Conservation (phyloP, 2,113 vertebrate genomes). For the Nesogale talazaci region DNA sequence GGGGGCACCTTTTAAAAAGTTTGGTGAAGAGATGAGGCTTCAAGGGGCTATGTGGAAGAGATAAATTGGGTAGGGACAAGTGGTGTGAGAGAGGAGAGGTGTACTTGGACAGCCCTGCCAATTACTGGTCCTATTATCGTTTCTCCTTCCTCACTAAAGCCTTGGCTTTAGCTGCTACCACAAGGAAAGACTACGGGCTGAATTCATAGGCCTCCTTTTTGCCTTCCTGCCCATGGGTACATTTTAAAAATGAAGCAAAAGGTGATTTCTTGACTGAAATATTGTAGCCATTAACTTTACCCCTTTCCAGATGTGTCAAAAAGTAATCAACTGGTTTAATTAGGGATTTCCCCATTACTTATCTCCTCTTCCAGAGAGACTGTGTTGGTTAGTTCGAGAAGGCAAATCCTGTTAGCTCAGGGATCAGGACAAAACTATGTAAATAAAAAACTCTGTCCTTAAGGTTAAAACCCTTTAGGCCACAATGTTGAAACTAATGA, state of each 20-base stretch:
- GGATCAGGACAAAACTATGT: constrained; percentile 63
- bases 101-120: constrained; percentile 80
- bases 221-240: constrained; percentile 51
- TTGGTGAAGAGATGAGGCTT: constrained; percentile 77
- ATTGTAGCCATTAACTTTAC: constrained; percentile 53
- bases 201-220: constrained; percentile 62
- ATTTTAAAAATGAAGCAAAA: constrained; percentile 62
- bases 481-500: constrained; percentile 70
- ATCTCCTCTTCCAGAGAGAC: constrained; percentile 19
- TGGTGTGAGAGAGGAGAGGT: constrained; percentile 66
- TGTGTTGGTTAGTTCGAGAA: constrained; percentile 61
- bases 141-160: constrained; percentile 59
- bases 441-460: constrained; percentile 71
- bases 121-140: constrained; percentile 77
- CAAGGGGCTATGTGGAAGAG: constrained; percentile 73
- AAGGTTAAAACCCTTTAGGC: constrained; percentile 77
- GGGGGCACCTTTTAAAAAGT: constrained; percentile 83
- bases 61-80: constrained; percentile 81
- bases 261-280: constrained; percentile 45
- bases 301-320: constrained; percentile 53
- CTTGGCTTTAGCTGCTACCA: constrained; percentile 51
- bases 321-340: constrained; percentile 65
- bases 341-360: background rate
- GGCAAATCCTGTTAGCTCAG: constrained; percentile 6
- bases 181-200: constrained; percentile 47